Base-by-base conservation (phyloP, 1,140 invertebrate species). In the Micrasema minimum region DNA sequence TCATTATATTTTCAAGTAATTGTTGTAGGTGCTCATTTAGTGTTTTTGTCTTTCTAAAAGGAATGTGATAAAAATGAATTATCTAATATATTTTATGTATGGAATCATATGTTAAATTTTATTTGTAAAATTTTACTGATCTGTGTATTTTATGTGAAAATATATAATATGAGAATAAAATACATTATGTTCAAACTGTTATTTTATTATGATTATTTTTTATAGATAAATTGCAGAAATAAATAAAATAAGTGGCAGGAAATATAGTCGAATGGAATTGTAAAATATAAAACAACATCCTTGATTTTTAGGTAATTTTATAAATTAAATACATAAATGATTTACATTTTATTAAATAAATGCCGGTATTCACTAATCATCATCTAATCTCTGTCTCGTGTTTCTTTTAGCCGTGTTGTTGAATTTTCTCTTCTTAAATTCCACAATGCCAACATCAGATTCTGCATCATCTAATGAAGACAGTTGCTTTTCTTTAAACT, bases 351-450 rank as follows among this genome's bases (percentile, higher is more conserved):
- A n/a, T n/a, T n/a, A n/a, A n/a, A n/a, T n/a, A n/a, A n/a, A n/a
- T n/a, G n/a, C n/a, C n/a, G n/a, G n/a, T n/a, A n/a, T n/a, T n/a
- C n/a, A n/a, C 82, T 78, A 88, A 79, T 90, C 85, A 67, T 88
- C 87, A 43, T 86, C 85, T 6, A 86, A 75, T 75, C 88, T 83
- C 77, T 88, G 84, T 7, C 90, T 81, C 2, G 85, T 83, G 76
- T 87, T 90, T 69, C 84, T 87, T 71, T 83, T 85, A 16, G 78
- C 78, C 11, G 67, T 76, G n/a, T 80, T 82, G 45, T 82, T 80
- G 64, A 90, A 82, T 81, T 90, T 91, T 50, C 89, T 78, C 76
- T 89, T 91, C 65, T 91, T 92, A 74, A 92, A 92, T 57, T 37
- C 67, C 23, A 53, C 62, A n/a, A n/a, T n/a, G n/a, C n/a, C n/a